These are phyloP conservation scores for Scomber japonicus DNA, from an alignment of 2,113 vertebrate genomes.

Conservation along the genomic window DNA sequence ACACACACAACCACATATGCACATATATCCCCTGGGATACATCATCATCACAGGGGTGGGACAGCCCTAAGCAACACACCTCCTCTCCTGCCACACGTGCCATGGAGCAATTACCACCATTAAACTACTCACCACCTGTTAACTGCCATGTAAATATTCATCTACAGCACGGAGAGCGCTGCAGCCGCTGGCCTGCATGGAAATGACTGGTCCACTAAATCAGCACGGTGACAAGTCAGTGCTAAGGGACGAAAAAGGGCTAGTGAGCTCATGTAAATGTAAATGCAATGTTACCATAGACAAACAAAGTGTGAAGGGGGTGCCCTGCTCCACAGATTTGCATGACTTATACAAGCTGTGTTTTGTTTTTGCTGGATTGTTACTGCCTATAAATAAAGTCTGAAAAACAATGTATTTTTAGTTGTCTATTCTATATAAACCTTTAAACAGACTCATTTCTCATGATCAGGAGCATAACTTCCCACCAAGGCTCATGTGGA, in stretches of 20 bases:
- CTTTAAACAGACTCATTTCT: conserved; percentile 29
- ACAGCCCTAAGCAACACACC: conserved; percentile 63
- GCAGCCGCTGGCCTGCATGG: conserved; percentile 85
- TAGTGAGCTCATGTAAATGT: conserved; percentile 76
- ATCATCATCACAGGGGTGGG: conserved; percentile 49
- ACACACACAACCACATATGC: conserved; percentile 10
- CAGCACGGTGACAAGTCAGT: conserved; percentile 92
- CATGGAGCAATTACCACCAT: conserved; percentile 94
- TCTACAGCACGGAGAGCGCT: conserved; percentile 90
- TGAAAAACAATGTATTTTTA: conserved; percentile 9
- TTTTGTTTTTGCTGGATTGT: conserved; percentile 12
- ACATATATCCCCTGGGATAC: conserved; percentile 43
- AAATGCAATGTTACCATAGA: conserved; percentile 63
- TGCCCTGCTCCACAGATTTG: conserved; percentile 53
- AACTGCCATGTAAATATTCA: conserved; percentile 99
- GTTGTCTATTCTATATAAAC: not conserved
- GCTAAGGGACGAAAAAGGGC: conserved; percentile 59
- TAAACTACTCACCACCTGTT: conserved; percentile 98
- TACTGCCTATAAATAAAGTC: conserved; percentile 41
- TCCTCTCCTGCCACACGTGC: conserved; percentile 91
- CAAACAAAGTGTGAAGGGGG: conserved; percentile 52
- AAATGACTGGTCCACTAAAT: conserved; percentile 91
- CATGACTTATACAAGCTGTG: conserved; percentile 48
- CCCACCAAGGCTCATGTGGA: conserved; percentile 68
- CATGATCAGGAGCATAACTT: conserved; percentile 23